phyloP scores from a whole-genome alignment of 2,113 vertebrate species.

The Neodontobutis hainanensis region DNA sequence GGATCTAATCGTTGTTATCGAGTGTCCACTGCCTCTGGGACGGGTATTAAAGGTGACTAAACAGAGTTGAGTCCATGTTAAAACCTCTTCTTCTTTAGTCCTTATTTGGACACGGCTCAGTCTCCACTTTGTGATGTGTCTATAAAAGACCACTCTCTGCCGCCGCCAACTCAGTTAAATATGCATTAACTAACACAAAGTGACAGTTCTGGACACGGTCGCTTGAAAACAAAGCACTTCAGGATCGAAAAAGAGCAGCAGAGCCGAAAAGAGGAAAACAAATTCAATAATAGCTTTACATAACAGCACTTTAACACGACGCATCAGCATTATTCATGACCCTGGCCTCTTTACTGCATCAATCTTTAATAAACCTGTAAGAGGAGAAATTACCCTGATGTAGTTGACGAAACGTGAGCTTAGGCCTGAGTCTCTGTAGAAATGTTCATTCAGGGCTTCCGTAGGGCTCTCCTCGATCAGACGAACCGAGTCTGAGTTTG shows the following conservation, averaged over 20 bases:
- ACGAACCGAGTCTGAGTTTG: slow-evolving; percentile 75
- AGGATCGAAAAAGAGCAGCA: neutral
- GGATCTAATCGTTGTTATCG: no score
- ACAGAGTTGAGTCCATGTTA: neutral
- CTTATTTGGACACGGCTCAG: slow-evolving; percentile 38
- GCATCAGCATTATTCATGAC: slow-evolving; percentile 5
- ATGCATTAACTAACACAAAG: neutral
- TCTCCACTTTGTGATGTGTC: slow-evolving; percentile 4
- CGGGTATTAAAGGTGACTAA: no score
- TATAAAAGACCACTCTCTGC: slow-evolving; percentile 11
- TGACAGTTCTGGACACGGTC: slow-evolving; percentile 11
- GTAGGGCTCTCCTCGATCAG: slow-evolving; percentile 73
- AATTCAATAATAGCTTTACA: neutral
- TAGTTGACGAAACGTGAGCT: slow-evolving; percentile 84
- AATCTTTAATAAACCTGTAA: neutral
- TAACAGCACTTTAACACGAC: neutral
- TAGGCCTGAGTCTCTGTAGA: slow-evolving; percentile 75
- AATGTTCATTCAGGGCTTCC: slow-evolving; percentile 76
- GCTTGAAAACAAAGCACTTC: slow-evolving; percentile 10
- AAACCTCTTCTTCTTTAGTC: neutral
- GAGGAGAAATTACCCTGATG: slow-evolving; percentile 82
- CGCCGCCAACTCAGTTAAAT: neutral
- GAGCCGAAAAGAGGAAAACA: neutral
- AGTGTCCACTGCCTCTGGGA: no score
- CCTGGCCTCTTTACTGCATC: slow-evolving; percentile 6